A percentile compares a stretch with the other conserved stretches of the same genome.
Evolutionary conservation across 2,888 invertebrate genomes (phyloP).

Genomic region (Orthosia incerta): DNA sequence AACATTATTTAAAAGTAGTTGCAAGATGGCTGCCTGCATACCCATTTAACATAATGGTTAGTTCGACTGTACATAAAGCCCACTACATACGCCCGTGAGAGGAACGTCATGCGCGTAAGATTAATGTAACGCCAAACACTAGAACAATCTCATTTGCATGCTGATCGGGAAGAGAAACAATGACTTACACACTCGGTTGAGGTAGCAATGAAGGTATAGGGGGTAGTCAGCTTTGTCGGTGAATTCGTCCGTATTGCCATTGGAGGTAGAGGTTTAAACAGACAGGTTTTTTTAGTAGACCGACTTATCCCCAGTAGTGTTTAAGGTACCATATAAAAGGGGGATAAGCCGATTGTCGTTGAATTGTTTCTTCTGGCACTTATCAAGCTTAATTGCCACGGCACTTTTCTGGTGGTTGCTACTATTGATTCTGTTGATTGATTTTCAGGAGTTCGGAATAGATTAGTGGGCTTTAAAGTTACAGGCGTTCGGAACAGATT

Average conservation of each 20-base stretch:
- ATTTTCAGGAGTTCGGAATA: too few relatives aligned
- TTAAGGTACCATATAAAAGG: background rate
- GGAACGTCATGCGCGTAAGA: constrained; percentile 55
- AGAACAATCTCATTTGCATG: constrained; percentile 56
- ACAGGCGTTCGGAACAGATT: too few relatives aligned
- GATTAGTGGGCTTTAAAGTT: too few relatives aligned
- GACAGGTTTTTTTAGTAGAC: background rate
- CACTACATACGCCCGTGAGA: constrained; percentile 15
- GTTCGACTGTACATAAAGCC: constrained; percentile 31
- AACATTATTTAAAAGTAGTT: background rate
- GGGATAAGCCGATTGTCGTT: background rate
- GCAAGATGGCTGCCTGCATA: background rate
- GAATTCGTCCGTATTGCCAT: background rate
- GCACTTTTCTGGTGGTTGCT: too few relatives aligned
- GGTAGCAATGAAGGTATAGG: constrained; percentile 20
- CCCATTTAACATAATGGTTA: background rate
- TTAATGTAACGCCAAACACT: constrained; percentile 57
- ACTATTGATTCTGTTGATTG: too few relatives aligned
- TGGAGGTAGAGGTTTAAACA: background rate
- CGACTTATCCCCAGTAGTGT: too few relatives aligned
- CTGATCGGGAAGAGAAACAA: constrained; percentile 62
- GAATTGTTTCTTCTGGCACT: too few relatives aligned
- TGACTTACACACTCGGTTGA: constrained; percentile 37
- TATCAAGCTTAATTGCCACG: too few relatives aligned
- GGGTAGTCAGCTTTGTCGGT: background rate